Conservation (phyloP, 2,888 invertebrate species). For the Archaeoteleia sp. region DNA sequence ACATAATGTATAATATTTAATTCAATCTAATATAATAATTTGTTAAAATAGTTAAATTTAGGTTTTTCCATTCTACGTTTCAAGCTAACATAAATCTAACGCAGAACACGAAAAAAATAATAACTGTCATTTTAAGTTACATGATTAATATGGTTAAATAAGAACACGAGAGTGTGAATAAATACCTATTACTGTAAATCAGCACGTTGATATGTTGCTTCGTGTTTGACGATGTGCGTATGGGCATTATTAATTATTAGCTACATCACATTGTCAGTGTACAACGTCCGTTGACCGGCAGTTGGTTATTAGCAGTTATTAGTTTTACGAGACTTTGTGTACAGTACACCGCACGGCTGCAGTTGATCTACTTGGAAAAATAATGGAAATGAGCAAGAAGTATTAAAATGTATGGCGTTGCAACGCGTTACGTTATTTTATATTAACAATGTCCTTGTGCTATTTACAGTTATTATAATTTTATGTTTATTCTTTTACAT, state of each 20-base stretch:
- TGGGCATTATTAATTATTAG: conserved; percentile 39
- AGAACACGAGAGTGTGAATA: too few relatives aligned
- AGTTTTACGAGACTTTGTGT: conserved; percentile 48
- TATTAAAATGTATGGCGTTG: conserved; percentile 18
- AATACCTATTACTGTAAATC: conserved; percentile 31
- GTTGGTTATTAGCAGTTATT: conserved; percentile 45
- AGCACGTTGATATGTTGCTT: conserved; percentile 22
- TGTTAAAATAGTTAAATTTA: too few relatives aligned
- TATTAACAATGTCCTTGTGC: conserved; percentile 37
- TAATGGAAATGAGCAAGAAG: conserved; percentile 36
- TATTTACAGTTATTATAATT: conserved; percentile 30
- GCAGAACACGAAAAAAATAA: too few relatives aligned
- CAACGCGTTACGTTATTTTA: conserved; percentile 32
- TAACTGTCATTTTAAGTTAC: too few relatives aligned
- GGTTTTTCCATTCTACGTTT: too few relatives aligned
- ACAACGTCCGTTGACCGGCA: conserved; percentile 34
- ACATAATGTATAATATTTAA: too few relatives aligned
- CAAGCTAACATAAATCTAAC: too few relatives aligned
- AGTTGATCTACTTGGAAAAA: conserved; percentile 43
- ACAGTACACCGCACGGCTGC: conserved; percentile 6
- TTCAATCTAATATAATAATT: too few relatives aligned
- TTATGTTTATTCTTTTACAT: conserved; percentile 11
- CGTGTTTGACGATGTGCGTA: conserved; percentile 34
- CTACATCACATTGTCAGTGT: conserved; percentile 39
- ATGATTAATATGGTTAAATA: too few relatives aligned